A percentile compares a stretch with the other conserved stretches of the same genome.
Evolutionary conservation across 2,888 invertebrate species (phyloP).

Genomic region (Metopia argyrocephala): DNA sequence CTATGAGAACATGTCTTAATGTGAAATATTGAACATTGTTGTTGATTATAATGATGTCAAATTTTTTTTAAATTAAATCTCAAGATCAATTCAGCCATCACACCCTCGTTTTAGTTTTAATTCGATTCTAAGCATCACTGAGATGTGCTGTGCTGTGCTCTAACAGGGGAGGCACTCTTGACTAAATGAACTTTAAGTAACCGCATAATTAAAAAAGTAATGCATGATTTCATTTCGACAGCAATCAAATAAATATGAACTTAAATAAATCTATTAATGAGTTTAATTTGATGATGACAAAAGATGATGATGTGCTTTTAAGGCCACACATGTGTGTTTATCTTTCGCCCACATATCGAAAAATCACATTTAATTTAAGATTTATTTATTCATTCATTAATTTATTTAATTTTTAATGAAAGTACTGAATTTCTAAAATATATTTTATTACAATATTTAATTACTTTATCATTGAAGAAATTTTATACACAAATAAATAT

Average conservation of each 20-base stretch:
- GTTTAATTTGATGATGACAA: neutral
- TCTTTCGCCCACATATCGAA: constrained; percentile 42
- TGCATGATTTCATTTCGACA: constrained; percentile 59
- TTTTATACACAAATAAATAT: no score
- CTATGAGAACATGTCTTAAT: constrained; percentile 10
- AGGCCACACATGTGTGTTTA: constrained; percentile 29
- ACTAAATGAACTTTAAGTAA: constrained; percentile 56
- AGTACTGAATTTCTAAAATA: no score
- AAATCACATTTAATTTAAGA: no score
- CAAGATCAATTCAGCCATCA: constrained; percentile 59
- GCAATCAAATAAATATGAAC: constrained; percentile 36
- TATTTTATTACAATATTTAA: no score
- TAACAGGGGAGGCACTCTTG: constrained; percentile 17
- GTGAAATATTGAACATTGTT: constrained; percentile 19
- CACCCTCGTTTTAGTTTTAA: no score
- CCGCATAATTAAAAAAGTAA: constrained; percentile 61
- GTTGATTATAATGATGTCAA: constrained; percentile 56
- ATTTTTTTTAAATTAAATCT: constrained; percentile 62
- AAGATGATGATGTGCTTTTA: constrained; percentile 28
- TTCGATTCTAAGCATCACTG: neutral
- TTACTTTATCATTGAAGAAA: no score
- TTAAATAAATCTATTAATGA: constrained; percentile 14
- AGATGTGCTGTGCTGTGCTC: neutral
- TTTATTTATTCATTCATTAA: no score
- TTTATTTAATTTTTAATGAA: no score